Percentiles rank a stretch among this genome's conserved stretches.
These are phyloP conservation scores for Acrossocheilus fasciatus DNA, from an alignment of 2,797 vertebrate genomes.

Conservation along the genomic window DNA sequence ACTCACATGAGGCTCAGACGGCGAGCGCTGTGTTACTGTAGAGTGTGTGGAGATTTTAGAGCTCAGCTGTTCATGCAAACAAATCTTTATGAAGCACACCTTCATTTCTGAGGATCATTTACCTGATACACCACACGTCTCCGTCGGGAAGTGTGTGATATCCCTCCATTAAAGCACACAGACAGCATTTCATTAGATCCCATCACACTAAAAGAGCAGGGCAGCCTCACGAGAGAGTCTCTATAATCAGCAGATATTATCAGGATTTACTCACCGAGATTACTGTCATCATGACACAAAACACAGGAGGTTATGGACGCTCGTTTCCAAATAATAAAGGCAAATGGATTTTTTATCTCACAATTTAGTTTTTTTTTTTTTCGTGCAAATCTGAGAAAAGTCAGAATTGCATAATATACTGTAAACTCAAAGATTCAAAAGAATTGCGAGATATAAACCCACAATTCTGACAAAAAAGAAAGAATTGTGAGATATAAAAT, in stretches of 20 bases:
- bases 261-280: background rate
- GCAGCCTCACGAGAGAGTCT: background rate
- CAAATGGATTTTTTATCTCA: too few relatives aligned
- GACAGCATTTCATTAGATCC: slow-evolving; percentile 24
- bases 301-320: background rate
- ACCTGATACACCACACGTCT: background rate
- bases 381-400: background rate
- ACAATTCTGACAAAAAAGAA: background rate
- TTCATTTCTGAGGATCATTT: slow-evolving; percentile 36
- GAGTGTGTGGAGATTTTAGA: slow-evolving; percentile 70
- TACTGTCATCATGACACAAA: background rate
- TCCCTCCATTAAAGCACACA: slow-evolving; percentile 9
- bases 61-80: slow-evolving; percentile 64
- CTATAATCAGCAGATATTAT: background rate
- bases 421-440: background rate
- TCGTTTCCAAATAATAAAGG: too few relatives aligned
- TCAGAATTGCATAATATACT: background rate
- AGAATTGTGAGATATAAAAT: too few relatives aligned
- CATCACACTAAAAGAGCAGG: background rate
- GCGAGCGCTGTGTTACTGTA: slow-evolving; percentile 69
- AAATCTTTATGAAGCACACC: slow-evolving; percentile 72
- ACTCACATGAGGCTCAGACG: slow-evolving; percentile 66
- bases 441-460: background rate
- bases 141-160: background rate
- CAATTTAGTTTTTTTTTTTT: background rate